phyloP scores from a whole-genome alignment of 1,140 invertebrate species.

The Diachasmimorpha longicaudata region DNA sequence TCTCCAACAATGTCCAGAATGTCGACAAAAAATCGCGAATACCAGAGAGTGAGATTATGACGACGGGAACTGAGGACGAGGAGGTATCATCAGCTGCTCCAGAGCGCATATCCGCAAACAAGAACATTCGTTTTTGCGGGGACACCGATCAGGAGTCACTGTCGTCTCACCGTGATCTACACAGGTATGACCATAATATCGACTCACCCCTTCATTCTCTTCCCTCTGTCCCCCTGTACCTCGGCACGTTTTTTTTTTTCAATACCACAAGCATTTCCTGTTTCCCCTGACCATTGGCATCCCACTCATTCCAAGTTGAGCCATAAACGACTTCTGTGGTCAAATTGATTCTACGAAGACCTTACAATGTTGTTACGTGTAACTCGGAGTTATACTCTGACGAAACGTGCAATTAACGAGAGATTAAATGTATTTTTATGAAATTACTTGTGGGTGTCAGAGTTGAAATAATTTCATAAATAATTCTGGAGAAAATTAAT shows the following conservation, averaged over 20 bases:
- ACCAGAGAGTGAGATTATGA: slow-evolving; percentile 59
- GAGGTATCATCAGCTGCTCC: slow-evolving; percentile 52
- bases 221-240: neutral
- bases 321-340: slow-evolving; percentile 8
- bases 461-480: neutral
- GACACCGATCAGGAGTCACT: slow-evolving; percentile 79
- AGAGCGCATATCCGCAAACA: slow-evolving; percentile 59
- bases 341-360: slow-evolving; percentile 1
- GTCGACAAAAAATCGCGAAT: slow-evolving; percentile 56
- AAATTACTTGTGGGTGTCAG: neutral
- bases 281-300: neutral
- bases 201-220: neutral
- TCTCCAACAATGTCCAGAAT: slow-evolving; percentile 31
- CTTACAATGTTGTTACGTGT: slow-evolving; percentile 5
- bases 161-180: slow-evolving; percentile 54
- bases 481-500: neutral
- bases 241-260: neutral
- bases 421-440: neutral
- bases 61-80: slow-evolving; percentile 60
- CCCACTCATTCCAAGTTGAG: slow-evolving; percentile 10
- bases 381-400: slow-evolving; percentile 1
- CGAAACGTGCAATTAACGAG: slow-evolving; percentile 6
- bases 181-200: slow-evolving; percentile 42
- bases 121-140: slow-evolving; percentile 80
- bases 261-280: slow-evolving; percentile 2